Evolutionary conservation across 2,888 invertebrate genomes (phyloP), one percentile per base, ranked within the genome.

Genomic region (Fissipunctia ypsillon): DNA sequence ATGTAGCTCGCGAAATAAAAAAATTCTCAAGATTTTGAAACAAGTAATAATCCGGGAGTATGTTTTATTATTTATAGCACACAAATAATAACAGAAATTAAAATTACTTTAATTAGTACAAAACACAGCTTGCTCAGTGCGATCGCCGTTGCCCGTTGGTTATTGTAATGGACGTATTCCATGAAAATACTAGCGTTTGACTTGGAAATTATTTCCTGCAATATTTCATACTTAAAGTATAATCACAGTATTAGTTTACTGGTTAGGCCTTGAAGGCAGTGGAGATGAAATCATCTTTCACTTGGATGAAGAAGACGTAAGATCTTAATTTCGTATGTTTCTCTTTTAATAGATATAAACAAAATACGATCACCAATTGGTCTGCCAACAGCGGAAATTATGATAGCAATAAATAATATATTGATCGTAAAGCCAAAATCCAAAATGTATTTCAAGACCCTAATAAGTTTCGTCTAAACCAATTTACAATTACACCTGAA

Each of bases 141-240:
- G 10, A 68, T 59, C 31, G 19, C 48, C 48, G 50, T 76, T 19
- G 41, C 6, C 48, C 60, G 57, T 84, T 71, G 76, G 57, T 75
- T 68, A 61, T 48, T 54, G 19, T 68, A 73, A 76, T 73, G 28
- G 38, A 43, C 45, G 57, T 69, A 61, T 77, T 82, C 78, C 70
- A 66, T 78, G 84, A 78, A 82, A 69, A 69, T 35, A 68, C 50
- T 54, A 50, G 60, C 41, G 81, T 69, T 84, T 67, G 43, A 64
- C 70, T 80, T 69, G 61, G 65, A 66, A 77, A 77, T 63, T 69
- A 69, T 70, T 77, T 70, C 68, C 77, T 65, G 70, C 68, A 73
- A 70, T 81, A 66, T 73, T 66, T 77, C 64, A 64, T 68, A 70
- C 25, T 81, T 64, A 52, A 48, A 50, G 52, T 81, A 50, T 72